These are phyloP conservation scores for Rhincodon typus DNA, from an alignment of 2,797 vertebrate species.

Conservation along the genomic window DNA sequence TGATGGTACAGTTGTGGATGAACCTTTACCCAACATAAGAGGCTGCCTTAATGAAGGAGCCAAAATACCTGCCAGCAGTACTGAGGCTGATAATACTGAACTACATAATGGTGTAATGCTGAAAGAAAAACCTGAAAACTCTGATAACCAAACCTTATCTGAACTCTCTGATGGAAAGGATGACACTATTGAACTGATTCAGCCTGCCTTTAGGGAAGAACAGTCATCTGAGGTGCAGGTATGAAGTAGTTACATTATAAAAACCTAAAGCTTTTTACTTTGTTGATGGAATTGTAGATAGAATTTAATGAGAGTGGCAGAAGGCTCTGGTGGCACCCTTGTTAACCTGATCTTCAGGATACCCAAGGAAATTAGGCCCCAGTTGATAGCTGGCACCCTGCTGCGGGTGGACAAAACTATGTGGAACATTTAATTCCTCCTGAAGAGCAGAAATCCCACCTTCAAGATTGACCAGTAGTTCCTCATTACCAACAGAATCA, in stretches of 20 bases:
- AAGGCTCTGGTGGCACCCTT: background rate
- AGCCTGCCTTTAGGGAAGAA: conserved; percentile 48
- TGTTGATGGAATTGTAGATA: background rate
- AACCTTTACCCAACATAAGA: conserved; percentile 45
- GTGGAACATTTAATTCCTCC: no score
- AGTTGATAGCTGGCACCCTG: no score
- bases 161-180: conserved; percentile 47
- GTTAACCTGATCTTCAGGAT: no score
- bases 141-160: conserved; percentile 42
- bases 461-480: no score
- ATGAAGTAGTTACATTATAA: conserved; percentile 25
- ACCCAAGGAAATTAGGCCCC: background rate
- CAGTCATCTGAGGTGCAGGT: conserved; percentile 40
- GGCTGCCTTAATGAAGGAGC: conserved; percentile 45
- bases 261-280: background rate
- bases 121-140: conserved; percentile 41
- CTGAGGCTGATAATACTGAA: conserved; percentile 45
- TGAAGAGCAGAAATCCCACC: background rate
- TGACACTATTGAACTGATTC: conserved; percentile 64
- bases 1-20: conserved; percentile 45
- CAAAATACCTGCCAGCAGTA: conserved; percentile 45
- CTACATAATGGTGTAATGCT: conserved; percentile 44
- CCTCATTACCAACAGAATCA: no score
- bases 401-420: background rate
- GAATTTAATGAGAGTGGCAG: background rate